Evolutionary conservation across 92 coral and sea anemone species (phyloP).

Genomic region (Isaurus tuberculatus): DNA sequence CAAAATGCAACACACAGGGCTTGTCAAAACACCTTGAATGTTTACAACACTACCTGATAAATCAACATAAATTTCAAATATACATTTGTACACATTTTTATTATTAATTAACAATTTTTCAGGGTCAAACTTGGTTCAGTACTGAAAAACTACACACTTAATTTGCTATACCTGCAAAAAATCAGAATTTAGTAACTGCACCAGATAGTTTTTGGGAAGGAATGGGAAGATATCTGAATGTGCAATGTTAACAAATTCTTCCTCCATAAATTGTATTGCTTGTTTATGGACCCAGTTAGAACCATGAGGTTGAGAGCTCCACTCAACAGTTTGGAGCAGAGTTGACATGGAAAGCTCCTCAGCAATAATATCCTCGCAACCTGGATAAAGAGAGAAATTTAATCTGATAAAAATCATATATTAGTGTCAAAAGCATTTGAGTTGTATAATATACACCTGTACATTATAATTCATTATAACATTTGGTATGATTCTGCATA

Average conservation of each 20-base stretch:
- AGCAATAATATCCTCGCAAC: conserved; percentile 92
- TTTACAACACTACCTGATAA: too few relatives aligned
- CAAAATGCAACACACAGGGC: too few relatives aligned
- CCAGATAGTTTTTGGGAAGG: conserved; percentile 82
- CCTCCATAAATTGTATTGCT: conserved; percentile 89
- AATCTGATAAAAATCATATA: too few relatives aligned
- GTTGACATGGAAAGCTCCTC: conserved; percentile 92
- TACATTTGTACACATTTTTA: background rate
- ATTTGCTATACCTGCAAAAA: conserved; percentile 80
- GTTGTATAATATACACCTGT: too few relatives aligned
- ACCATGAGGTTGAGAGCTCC: conserved; percentile 94
- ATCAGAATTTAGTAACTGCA: conserved; percentile 86
- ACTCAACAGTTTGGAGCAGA: conserved; percentile 74
- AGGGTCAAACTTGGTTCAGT: background rate
- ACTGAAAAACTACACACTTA: background rate
- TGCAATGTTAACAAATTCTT: conserved; percentile 85
- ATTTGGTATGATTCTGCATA: too few relatives aligned
- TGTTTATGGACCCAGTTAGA: conserved; percentile 94
- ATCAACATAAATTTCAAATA: too few relatives aligned
- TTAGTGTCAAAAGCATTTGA: too few relatives aligned
- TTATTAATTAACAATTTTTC: too few relatives aligned
- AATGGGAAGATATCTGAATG: conserved; percentile 81
- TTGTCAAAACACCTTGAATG: too few relatives aligned
- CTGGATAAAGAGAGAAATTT: conserved; percentile 41
- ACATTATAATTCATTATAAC: too few relatives aligned